These are phyloP conservation scores for Macrophya alboannulata DNA, from an alignment of 2,888 invertebrate genomes.

Conservation along the genomic window DNA sequence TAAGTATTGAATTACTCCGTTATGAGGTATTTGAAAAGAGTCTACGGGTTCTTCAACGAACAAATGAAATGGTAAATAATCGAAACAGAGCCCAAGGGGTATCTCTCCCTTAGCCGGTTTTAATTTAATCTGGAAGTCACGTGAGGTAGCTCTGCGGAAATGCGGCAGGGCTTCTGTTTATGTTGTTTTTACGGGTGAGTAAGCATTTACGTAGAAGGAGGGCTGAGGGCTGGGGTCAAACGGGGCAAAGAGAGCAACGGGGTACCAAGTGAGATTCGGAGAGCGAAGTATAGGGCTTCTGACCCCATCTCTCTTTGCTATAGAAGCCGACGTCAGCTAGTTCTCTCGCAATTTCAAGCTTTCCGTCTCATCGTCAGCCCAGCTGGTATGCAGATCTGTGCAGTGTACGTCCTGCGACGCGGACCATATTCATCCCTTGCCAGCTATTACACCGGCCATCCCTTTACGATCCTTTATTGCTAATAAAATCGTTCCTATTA, in stretches of 20 bases:
- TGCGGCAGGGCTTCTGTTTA: conserved; percentile 37
- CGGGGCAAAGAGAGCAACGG: conserved; percentile 11
- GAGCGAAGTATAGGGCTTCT: background rate
- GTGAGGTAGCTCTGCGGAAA: conserved; percentile 41
- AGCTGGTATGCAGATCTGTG: conserved; percentile 40
- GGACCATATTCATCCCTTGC: background rate
- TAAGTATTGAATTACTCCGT: background rate
- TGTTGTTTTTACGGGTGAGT: conserved; percentile 52
- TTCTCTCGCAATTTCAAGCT: conserved; percentile 10
- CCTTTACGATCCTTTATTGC: conserved; percentile 45
- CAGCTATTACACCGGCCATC: conserved; percentile 8
- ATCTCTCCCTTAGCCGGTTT: conserved; percentile 27
- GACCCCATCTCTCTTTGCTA: conserved; percentile 8
- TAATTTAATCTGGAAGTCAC: conserved; percentile 50
- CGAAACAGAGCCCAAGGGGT: conserved; percentile 19
- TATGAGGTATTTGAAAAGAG: background rate
- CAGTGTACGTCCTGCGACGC: background rate
- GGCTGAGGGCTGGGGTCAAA: conserved; percentile 34
- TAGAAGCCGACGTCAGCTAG: conserved; percentile 42
- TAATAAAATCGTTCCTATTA: conserved; percentile 39
- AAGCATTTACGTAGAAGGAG: conserved; percentile 45
- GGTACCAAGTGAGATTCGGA: background rate
- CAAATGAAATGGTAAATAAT: conserved; percentile 10
- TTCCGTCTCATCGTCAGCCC: conserved; percentile 20
- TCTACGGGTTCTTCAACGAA: background rate